A percentile compares a stretch with the other conserved stretches of the same genome.
Conservation (phyloP, 1,140 invertebrate species). For the Trachelipus rathkii region DNA sequence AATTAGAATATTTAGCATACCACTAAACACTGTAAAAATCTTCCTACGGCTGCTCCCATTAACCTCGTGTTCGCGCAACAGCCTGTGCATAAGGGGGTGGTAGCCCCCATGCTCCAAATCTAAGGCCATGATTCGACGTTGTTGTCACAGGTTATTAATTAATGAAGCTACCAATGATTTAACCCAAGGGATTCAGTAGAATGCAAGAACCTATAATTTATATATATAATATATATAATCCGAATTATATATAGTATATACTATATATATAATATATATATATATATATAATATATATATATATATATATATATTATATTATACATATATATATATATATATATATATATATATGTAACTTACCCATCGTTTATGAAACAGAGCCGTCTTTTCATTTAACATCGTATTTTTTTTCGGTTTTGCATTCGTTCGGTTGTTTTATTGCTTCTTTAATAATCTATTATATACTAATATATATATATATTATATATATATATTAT, state of each 20-base stretch:
- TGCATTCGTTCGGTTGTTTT: too few species aligned
- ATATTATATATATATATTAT: too few species aligned
- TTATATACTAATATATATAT: too few species aligned
- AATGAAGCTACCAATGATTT: constrained; percentile 61
- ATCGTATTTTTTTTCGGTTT: too few species aligned
- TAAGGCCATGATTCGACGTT: constrained; percentile 67
- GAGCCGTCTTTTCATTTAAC: too few species aligned
- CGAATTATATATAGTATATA: background rate
- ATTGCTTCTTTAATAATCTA: too few species aligned
- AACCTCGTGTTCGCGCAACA: constrained; percentile 78
- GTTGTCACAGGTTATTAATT: constrained; percentile 56
- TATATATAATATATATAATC: background rate
- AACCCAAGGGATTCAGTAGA: background rate
- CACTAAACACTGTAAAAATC: constrained; percentile 58
- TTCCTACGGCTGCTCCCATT: constrained; percentile 72
- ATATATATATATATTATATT: background rate
- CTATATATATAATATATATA: background rate
- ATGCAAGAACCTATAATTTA: background rate
- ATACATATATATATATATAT: background rate
- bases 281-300: constrained; percentile 13
- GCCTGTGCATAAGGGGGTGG: constrained; percentile 84
- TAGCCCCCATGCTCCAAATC: constrained; percentile 77
- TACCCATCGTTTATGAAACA: too few species aligned
- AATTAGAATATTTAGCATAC: constrained; percentile 50
- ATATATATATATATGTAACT: background rate